A percentile compares a stretch with the other conserved stretches of the same genome.
Conservation (phyloP, 2,888 invertebrate genomes). For the Sialis fuliginosa region DNA sequence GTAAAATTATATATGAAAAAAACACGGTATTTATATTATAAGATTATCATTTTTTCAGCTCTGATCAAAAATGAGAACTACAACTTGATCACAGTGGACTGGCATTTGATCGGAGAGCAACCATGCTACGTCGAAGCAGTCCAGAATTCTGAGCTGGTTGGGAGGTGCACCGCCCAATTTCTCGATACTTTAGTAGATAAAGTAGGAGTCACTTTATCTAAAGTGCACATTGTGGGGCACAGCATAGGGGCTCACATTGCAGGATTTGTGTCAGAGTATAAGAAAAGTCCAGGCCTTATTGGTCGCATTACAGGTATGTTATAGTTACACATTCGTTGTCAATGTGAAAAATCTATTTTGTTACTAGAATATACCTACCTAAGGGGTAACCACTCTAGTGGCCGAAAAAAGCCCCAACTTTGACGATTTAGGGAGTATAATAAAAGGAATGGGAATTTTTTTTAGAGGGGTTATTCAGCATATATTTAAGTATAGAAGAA, state of each 20-base stretch:
- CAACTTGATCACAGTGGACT: conserved; percentile 1
- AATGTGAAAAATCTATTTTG: too few relatives aligned
- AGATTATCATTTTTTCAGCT: too few relatives aligned
- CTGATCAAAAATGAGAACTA: background rate
- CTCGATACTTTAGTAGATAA: background rate
- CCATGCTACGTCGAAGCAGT: background rate
- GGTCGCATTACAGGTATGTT: background rate
- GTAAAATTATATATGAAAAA: too few relatives aligned
- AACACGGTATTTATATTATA: too few relatives aligned
- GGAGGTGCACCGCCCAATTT: conserved; percentile 2
- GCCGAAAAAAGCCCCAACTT: too few relatives aligned
- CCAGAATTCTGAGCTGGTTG: background rate
- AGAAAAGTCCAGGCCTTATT: background rate
- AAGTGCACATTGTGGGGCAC: conserved; percentile 1
- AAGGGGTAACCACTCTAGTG: too few relatives aligned
- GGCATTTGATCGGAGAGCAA: background rate
- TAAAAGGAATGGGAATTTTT: too few relatives aligned
- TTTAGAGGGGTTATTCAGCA: too few relatives aligned
- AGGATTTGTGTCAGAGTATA: background rate
- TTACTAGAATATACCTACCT: too few relatives aligned
- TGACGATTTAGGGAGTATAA: too few relatives aligned
- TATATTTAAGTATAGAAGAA: too few relatives aligned
- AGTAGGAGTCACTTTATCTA: background rate
- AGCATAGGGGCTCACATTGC: conserved; percentile 1
- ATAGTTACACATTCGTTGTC: too few relatives aligned